Evolutionary conservation across 1,140 invertebrate genomes (phyloP).

Genomic region (Penaeus indicus): DNA sequence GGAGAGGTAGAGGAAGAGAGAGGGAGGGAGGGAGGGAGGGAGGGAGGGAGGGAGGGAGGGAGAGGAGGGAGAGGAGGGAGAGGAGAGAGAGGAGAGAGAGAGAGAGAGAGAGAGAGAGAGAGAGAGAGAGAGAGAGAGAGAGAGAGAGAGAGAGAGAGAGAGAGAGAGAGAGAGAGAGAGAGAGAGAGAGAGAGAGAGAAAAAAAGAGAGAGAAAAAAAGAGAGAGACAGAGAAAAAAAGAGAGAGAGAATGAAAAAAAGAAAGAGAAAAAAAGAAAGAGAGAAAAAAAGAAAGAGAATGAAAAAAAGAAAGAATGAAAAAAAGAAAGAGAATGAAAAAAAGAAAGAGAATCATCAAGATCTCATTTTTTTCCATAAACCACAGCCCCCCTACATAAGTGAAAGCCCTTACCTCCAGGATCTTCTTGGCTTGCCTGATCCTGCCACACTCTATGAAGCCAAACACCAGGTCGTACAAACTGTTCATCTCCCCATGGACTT

Average conservation of each 20-base stretch:
- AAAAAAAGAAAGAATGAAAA: too few relatives aligned
- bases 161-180: not conserved
- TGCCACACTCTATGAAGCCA: slow-evolving; percentile 83
- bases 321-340: too few relatives aligned
- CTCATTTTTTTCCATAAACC: slow-evolving; percentile 12
- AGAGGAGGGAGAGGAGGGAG: too few relatives aligned
- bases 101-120: too few relatives aligned
- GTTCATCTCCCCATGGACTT: slow-evolving; percentile 84
- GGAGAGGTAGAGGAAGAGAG: too few relatives aligned
- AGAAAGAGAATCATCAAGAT: too few relatives aligned
- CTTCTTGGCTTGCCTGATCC: slow-evolving; percentile 82
- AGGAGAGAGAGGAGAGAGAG: too few relatives aligned
- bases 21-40: too few relatives aligned
- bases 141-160: slow-evolving; percentile 13
- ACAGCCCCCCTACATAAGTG: slow-evolving; percentile 7
- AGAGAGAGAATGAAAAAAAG: not conserved
- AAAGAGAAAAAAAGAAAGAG: not conserved
- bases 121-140: not conserved
- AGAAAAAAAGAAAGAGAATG: not conserved
- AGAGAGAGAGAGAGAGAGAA: slow-evolving; percentile 1
- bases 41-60: too few relatives aligned
- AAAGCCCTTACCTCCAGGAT: slow-evolving; percentile 76
- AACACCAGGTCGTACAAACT: slow-evolving; percentile 85
- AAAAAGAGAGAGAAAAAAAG: not conserved
- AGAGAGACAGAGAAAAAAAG: not conserved